These are phyloP conservation scores for Catamblyrhynchus diadema DNA, from an alignment of 2,797 vertebrate species.

Conservation along the genomic window DNA sequence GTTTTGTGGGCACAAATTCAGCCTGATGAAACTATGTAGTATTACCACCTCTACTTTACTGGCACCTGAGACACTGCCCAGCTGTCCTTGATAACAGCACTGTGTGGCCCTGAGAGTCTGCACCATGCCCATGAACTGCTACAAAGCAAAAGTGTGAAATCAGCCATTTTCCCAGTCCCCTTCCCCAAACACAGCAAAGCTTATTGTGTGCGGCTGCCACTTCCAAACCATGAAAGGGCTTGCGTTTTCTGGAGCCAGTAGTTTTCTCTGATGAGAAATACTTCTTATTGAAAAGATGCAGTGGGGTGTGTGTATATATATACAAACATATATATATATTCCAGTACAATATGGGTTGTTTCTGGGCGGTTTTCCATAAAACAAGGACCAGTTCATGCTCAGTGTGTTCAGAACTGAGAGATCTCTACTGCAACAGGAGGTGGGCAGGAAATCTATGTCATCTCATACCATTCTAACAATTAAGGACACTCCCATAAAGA, in stretches of 20 bases:
- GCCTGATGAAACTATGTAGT: neutral
- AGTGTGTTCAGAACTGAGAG: neutral
- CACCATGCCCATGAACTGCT: neutral
- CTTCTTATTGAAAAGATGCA: neutral
- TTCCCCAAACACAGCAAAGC: neutral
- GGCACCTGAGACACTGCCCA: neutral
- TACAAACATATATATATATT: too few species aligned
- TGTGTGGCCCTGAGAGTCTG: neutral
- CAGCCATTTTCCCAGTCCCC: neutral
- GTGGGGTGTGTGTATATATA: too few species aligned
- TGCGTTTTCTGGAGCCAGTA: neutral
- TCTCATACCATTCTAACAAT: neutral
- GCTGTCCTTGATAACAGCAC: neutral
- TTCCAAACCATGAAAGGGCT: neutral
- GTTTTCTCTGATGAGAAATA: neutral
- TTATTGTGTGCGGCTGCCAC: neutral
- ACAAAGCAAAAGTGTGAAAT: neutral
- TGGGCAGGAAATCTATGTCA: neutral
- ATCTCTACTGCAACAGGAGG: neutral
- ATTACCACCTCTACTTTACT: neutral
- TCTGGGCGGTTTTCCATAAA: rapidly evolving
- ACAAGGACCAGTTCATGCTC: rapidly evolving
- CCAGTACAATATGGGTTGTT: neutral
- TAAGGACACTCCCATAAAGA: neutral
- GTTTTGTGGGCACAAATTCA: neutral